Evolutionary conservation across 2,888 invertebrate genomes (phyloP).

Genomic region (Sarcophaga caerulescens): DNA sequence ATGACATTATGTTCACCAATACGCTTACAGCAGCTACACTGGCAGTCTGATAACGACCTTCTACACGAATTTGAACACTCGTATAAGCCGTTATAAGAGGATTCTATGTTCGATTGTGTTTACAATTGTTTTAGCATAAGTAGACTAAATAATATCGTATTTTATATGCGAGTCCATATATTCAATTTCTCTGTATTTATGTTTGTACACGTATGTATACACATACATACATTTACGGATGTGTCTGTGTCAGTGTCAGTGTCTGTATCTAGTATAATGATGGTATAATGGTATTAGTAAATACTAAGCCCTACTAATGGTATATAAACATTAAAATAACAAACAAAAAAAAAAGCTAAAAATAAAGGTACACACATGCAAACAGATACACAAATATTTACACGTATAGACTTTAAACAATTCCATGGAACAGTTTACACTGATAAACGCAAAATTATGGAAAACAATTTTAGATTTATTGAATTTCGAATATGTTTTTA

Average conservation of each 20-base stretch:
- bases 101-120: not conserved
- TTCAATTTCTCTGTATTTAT: slow-evolving; percentile 4
- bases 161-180: slow-evolving; percentile 9
- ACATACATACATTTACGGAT: too few species aligned
- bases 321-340: slow-evolving; percentile 37
- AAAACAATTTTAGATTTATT: not conserved
- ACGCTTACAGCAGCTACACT: too few species aligned
- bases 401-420: not conserved
- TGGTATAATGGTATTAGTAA: slow-evolving; percentile 42
- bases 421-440: not conserved
- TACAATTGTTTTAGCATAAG: slow-evolving; percentile 13
- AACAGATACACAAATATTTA: not conserved
- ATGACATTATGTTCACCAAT: too few species aligned
- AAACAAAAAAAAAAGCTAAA: not conserved
- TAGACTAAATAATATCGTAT: slow-evolving; percentile 14
- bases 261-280: slow-evolving; percentile 1
- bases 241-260: too few species aligned
- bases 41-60: too few species aligned
- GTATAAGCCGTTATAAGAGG: not conserved
- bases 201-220: too few species aligned
- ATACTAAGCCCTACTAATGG: slow-evolving; percentile 48
- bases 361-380: not conserved
- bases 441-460: not conserved
- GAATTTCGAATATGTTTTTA: too few species aligned
- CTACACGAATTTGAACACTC: not conserved